A percentile compares a stretch with the other conserved stretches of the same genome.
These are phyloP conservation scores for Antigone vipio DNA, from an alignment of 2,113 vertebrate genomes.

Conservation along the genomic window DNA sequence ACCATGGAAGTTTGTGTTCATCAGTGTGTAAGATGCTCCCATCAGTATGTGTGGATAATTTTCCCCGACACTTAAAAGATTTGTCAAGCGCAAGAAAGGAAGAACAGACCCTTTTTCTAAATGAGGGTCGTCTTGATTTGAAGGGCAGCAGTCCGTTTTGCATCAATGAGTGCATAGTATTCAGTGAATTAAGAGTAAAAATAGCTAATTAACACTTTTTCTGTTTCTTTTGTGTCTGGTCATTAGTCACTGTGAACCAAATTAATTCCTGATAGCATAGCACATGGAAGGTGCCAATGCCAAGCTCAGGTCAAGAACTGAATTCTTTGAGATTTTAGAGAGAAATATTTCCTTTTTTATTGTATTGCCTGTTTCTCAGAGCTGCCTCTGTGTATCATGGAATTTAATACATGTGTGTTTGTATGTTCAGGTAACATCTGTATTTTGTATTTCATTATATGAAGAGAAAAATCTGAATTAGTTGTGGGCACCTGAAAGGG, in stretches of 20 bases:
- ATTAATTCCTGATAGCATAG: neutral
- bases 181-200: conserved; percentile 42
- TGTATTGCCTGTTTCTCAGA: neutral
- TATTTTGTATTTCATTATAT: neutral
- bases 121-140: neutral
- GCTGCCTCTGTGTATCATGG: neutral
- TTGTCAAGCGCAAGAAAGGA: neutral
- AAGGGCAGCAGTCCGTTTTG: neutral
- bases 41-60: neutral
- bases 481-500: neutral
- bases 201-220: conserved; percentile 36
- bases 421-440: neutral
- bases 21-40: neutral
- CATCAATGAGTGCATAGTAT: neutral
- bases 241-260: neutral
- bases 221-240: conserved; percentile 14
- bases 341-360: neutral
- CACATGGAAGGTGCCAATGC: neutral
- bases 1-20: neutral
- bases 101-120: neutral
- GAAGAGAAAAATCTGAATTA: neutral
- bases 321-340: neutral
- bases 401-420: neutral
- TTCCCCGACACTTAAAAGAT: neutral
- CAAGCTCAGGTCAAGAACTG: neutral